Base-by-base conservation (phyloP, 2,888 invertebrate species). In the Carcina quercana region DNA sequence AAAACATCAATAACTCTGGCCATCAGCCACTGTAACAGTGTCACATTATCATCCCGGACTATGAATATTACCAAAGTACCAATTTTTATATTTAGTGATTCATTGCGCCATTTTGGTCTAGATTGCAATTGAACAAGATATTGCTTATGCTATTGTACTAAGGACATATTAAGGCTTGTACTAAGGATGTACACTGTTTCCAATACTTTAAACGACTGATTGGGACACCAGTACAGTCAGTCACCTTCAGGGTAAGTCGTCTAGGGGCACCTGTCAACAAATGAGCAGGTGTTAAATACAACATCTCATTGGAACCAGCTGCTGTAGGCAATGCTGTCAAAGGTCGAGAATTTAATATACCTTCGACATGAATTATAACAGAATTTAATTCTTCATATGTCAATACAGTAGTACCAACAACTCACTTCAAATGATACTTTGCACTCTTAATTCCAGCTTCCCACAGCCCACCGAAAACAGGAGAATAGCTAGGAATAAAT, bases 251-350 rank as follows among this genome's bases (percentile, higher is more conserved):
- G 28, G 1, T 13, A 1, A 2, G 33, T 8, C n/a, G 28, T 41
- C 0, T 50, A 30, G 3, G 51, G 25, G 10, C 40, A 17, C 56
- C 56, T 15, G 59, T 42, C 2, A 63, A 31, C 28, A 60, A 56
- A 29, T 62, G 63, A 2, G 43, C 50, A 13, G 59, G 59, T 4
- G 57, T 57, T 3, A 62, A 36, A 4, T 43, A 41, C 4, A 36
- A 27, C n/a, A n/a, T n/a, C n/a, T n/a, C n/a, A 25, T 6, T 25
- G 4, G 45, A 33, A 31, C 56, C 55, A 2, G 31, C 43, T 30
- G 51, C 48, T 4, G 40, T 27, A 2, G 58, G 50, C 2, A 54
- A 2, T 1, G 50, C 45, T 11, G 39, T 42, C 5, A 57, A 12
- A 5, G 54, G 54, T 8, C 56, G 37, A 1, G 51, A 54, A 29